Evolutionary conservation across 2,113 vertebrate species (phyloP).

Genomic region (Thunnus maccoyii): DNA sequence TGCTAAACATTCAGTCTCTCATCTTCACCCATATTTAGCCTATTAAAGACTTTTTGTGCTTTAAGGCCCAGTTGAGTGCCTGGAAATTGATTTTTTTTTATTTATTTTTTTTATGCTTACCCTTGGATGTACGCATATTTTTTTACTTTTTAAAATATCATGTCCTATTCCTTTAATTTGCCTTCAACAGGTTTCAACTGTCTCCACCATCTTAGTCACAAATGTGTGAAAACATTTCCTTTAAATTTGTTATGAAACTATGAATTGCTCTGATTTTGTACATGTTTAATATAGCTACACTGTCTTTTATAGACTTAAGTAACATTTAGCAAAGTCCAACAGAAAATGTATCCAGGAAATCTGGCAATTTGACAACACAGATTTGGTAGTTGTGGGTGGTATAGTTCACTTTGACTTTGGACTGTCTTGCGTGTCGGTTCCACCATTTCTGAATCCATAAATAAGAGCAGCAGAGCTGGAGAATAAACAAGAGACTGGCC

Average conservation of each 20-base stretch:
- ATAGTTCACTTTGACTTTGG: slow-evolving; percentile 53
- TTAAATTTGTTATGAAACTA: no score
- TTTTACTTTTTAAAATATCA: no score
- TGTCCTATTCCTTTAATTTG: no score
- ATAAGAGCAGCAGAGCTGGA: slow-evolving; percentile 42
- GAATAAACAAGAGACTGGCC: slow-evolving; percentile 6
- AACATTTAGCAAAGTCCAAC: slow-evolving; percentile 35
- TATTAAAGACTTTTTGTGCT: no score
- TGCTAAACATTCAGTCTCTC: no score
- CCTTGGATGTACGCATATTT: no score
- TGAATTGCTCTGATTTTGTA: no score
- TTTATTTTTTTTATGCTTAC: no score
- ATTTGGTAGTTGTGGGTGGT: slow-evolving; percentile 52
- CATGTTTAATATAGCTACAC: slow-evolving; percentile 9
- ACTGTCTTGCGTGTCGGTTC: slow-evolving; percentile 31
- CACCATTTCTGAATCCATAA: slow-evolving; percentile 56
- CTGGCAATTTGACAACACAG: slow-evolving; percentile 59
- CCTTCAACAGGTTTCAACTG: background rate
- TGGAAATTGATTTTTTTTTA: no score
- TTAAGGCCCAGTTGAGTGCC: no score
- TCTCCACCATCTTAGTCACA: background rate
- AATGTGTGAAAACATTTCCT: background rate
- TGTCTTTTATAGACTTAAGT: background rate
- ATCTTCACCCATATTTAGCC: no score
- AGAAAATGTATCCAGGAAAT: slow-evolving; percentile 49